Conservation (phyloP, 2,113 vertebrate genomes). For the Pterophyllum scalare region DNA sequence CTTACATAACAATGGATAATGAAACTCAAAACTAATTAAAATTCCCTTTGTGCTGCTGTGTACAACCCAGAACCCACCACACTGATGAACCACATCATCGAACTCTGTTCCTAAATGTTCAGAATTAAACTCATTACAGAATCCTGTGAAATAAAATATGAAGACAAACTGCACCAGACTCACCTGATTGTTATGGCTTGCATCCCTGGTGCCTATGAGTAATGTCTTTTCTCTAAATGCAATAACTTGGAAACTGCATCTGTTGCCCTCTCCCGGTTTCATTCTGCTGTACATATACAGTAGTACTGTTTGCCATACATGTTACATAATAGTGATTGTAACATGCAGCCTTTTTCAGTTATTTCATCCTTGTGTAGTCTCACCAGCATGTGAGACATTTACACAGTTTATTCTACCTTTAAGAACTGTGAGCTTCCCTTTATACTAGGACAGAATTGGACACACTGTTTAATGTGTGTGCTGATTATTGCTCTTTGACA, state of each 20-base stretch:
- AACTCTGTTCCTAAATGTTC: not conserved
- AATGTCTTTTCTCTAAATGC: not conserved
- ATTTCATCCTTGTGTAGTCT: not conserved
- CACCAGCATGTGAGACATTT: not conserved
- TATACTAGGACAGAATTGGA: not conserved
- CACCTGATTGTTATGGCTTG: not conserved
- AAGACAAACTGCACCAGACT: not conserved
- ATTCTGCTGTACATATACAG: not conserved
- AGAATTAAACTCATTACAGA: not conserved
- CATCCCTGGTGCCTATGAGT: not conserved
- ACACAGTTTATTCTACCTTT: not conserved
- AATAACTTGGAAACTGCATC: not conserved
- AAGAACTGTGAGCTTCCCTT: not conserved
- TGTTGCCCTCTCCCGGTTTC: not conserved
- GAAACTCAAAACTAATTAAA: conserved; percentile 20
- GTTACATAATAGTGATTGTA: not conserved
- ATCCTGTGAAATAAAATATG: not conserved
- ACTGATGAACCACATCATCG: not conserved
- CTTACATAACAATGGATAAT: not conserved
- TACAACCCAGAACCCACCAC: not conserved
- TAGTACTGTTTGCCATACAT: not conserved
- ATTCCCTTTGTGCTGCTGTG: not conserved
- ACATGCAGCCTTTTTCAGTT: not conserved
- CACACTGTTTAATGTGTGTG: no score
- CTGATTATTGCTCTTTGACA: not conserved